Base-by-base conservation (phyloP, 2,797 vertebrate species). In the Spatula clypeata region DNA sequence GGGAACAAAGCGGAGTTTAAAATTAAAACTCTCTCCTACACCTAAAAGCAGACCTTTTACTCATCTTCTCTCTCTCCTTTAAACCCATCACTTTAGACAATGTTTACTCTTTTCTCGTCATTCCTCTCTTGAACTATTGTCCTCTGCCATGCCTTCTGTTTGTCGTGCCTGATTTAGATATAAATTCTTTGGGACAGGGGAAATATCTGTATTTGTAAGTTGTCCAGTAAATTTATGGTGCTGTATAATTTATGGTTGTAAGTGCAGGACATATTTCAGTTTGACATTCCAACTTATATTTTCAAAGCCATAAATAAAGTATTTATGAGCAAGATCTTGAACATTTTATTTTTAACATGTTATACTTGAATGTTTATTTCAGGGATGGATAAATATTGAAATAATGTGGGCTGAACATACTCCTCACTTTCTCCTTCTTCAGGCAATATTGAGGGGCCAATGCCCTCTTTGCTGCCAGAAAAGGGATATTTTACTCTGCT, bases 251-350 rank as follows among this genome's bases (percentile, higher is more conserved):
- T 95, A 96, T 86, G 83, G 27, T 31, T 64, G 9, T 92, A 94
- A 94, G 71, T 60, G 58, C 61, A 65, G 75, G 65, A 87, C 89
- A 47, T 90, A 88, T 95, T 97, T 96, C 86, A 93, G 45, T 92
- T 88, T 94, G 79, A 42, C 94, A 79, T 79, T 96, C 61, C 92
- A 90, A 58, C 61, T 79, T 94, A 73, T 90, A 94, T 97, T 97
- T 97, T 96, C 58, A 76, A 86, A 96, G 82, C 73, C 67, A 91
- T 97, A 96, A 96, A 97, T 94, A 93, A 94, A 58, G 45, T 95
- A 91, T 95, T 96, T 96, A 95, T 86, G 88, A 95, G 79, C 49
- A 45, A 91, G 62, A 90, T 92, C 74, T 87, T 89, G 81, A 92
- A 74, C 40, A 55, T 79, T 93, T 96, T 94, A 87, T 94, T 94